Evolutionary conservation across 2,888 invertebrate species (phyloP).

Genomic region (Phaonia tiefii): DNA sequence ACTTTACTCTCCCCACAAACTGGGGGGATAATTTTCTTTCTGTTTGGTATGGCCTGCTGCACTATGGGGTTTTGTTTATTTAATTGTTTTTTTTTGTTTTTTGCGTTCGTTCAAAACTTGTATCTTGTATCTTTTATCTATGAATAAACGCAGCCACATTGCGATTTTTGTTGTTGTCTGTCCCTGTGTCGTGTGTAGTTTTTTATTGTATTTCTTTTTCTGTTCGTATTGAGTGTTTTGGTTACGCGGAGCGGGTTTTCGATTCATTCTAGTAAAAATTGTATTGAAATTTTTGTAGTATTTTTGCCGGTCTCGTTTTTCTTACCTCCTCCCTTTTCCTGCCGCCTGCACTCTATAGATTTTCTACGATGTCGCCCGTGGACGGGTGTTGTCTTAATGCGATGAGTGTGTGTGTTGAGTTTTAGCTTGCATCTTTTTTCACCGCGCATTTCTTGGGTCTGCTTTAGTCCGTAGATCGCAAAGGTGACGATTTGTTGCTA

Average conservation of each 20-base stretch:
- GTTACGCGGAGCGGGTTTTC: background rate
- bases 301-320: slow-evolving; percentile 31
- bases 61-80: slow-evolving; percentile 10
- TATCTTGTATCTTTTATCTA: slow-evolving; percentile 41
- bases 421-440: background rate
- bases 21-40: background rate
- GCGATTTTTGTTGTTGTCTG: slow-evolving; percentile 5
- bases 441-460: background rate
- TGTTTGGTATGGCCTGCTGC: background rate
- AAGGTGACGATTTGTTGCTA: slow-evolving; percentile 46
- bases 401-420: background rate
- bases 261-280: slow-evolving; percentile 17
- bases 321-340: too few relatives aligned
- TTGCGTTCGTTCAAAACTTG: slow-evolving; percentile 31
- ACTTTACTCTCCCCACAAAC: background rate
- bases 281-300: slow-evolving; percentile 18
- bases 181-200: slow-evolving; percentile 1
- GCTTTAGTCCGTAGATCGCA: background rate
- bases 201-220: too few relatives aligned
- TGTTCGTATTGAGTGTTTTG: too few relatives aligned
- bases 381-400: slow-evolving; percentile 39
- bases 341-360: too few relatives aligned
- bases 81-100: too few relatives aligned
- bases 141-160: slow-evolving; percentile 49
- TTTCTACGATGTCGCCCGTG: background rate